Percentiles rank a stretch among this genome's conserved stretches.
These are phyloP conservation scores for Drosophila tani DNA, from an alignment of 1,140 invertebrate species.

Conservation along the genomic window DNA sequence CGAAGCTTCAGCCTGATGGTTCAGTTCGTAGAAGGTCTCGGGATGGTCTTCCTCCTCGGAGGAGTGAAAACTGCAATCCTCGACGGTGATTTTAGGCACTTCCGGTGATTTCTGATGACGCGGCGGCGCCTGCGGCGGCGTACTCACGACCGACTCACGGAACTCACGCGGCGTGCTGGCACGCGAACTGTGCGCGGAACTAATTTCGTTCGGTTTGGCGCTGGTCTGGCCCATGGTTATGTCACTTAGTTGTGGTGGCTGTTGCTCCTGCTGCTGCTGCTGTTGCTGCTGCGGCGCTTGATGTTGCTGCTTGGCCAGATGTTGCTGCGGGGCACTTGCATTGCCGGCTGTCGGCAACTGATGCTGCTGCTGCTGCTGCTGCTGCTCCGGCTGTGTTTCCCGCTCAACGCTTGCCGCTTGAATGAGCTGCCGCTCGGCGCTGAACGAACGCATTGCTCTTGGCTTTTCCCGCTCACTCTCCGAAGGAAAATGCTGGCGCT, in stretches of 20 bases:
- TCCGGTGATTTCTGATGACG: slow-evolving; percentile 54
- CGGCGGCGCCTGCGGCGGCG: slow-evolving; percentile 53
- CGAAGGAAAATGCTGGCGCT: slow-evolving; percentile 21
- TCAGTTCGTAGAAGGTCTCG: slow-evolving; percentile 67
- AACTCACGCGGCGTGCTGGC: slow-evolving; percentile 73
- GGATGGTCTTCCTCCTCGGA: slow-evolving; percentile 15
- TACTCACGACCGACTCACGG: slow-evolving; percentile 68
- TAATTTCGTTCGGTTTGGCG: slow-evolving; percentile 65
- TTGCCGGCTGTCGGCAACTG: slow-evolving; percentile 36
- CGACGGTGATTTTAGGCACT: slow-evolving; percentile 77
- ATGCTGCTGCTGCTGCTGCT: slow-evolving; percentile 20
- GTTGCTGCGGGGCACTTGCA: slow-evolving; percentile 57
- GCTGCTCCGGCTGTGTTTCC: slow-evolving; percentile 57
- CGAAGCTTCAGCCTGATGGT: slow-evolving; percentile 23
- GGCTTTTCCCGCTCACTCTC: slow-evolving; percentile 35
- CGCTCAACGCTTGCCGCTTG: slow-evolving; percentile 78
- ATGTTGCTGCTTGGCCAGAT: slow-evolving; percentile 29
- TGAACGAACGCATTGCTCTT: slow-evolving; percentile 26
- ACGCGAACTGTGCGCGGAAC: slow-evolving; percentile 56
- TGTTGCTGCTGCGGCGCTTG: slow-evolving; percentile 38
- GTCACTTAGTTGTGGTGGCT: slow-evolving; percentile 50
- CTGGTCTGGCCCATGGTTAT: slow-evolving; percentile 78
- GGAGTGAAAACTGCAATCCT: slow-evolving; percentile 64
- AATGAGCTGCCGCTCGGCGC: slow-evolving; percentile 59
- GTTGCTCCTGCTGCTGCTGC: slow-evolving; percentile 34